Percentiles rank a stretch among this genome's conserved stretches.
Evolutionary conservation across 2,888 invertebrate species (phyloP).

Genomic region (Heliconius aoede): DNA sequence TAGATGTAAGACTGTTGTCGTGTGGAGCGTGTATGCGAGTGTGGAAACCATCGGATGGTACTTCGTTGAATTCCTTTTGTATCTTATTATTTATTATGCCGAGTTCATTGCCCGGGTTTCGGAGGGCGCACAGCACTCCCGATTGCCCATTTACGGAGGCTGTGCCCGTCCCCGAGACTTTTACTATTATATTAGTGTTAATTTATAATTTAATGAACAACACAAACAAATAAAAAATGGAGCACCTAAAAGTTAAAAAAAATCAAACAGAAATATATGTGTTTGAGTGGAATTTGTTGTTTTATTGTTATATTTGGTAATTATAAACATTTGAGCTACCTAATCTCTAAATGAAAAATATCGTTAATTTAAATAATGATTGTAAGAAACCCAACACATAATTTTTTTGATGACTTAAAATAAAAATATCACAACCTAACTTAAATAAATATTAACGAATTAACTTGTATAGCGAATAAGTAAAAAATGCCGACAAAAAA

Average conservation of each 20-base stretch:
- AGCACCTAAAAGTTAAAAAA: constrained; percentile 80
- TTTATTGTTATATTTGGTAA: constrained; percentile 58
- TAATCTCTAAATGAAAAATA: background rate
- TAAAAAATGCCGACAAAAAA: constrained; percentile 8
- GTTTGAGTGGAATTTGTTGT: constrained; percentile 74
- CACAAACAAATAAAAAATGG: constrained; percentile 78
- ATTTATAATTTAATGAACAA: constrained; percentile 79
- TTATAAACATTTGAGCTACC: background rate
- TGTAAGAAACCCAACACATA: background rate
- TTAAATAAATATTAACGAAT: background rate
- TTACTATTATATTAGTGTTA: constrained; percentile 77
- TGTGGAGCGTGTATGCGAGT: constrained; percentile 75
- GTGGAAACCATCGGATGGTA: constrained; percentile 78
- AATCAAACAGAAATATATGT: constrained; percentile 79
- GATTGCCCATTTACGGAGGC: constrained; percentile 81
- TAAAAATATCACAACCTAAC: background rate
- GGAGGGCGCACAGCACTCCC: constrained; percentile 67
- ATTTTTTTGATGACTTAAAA: background rate
- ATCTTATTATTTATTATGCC: constrained; percentile 83
- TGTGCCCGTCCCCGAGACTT: constrained; percentile 69
- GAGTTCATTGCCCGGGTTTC: constrained; percentile 80
- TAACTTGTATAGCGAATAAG: background rate
- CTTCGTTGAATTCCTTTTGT: constrained; percentile 77
- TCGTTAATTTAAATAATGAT: background rate
- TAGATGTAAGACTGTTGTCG: constrained; percentile 78